These are phyloP conservation scores for Zaprionus lineosus DNA, from an alignment of 2,888 invertebrate species.

Conservation along the genomic window DNA sequence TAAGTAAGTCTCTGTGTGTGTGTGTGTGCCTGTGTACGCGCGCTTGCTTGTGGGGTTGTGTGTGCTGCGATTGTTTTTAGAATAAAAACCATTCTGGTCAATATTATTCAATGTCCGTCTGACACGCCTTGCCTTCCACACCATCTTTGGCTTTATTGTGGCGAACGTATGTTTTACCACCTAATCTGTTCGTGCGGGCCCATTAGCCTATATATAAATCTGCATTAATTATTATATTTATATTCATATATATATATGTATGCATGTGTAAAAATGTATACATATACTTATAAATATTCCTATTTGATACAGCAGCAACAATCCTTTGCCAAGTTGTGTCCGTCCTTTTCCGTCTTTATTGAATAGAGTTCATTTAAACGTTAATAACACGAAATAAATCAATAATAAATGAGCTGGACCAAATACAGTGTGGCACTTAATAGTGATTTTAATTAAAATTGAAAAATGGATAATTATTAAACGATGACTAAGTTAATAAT, in stretches of 20 bases:
- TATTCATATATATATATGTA: background rate
- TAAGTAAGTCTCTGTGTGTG: background rate
- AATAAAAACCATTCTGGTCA: conserved; percentile 62
- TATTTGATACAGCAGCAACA: conserved; percentile 28
- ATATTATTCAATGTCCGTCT: conserved; percentile 63
- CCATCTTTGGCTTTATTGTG: conserved; percentile 18
- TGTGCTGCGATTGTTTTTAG: conserved; percentile 19
- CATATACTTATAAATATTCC: background rate
- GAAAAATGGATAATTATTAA: too few relatives aligned
- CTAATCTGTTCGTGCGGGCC: too few relatives aligned
- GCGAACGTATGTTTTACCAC: too few relatives aligned
- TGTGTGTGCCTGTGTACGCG: background rate
- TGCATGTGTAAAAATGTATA: background rate
- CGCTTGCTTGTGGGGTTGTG: too few relatives aligned
- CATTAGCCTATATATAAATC: too few relatives aligned
- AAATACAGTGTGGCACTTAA: background rate
- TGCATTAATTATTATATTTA: too few relatives aligned
- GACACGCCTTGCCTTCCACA: conserved; percentile 11
- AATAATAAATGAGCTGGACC: conserved; percentile 54
- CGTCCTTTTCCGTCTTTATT: conserved; percentile 14
- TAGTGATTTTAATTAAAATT: background rate
- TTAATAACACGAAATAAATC: conserved; percentile 72
- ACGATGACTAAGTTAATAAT: too few relatives aligned
- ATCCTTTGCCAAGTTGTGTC: conserved; percentile 22
- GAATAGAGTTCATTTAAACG: conserved; percentile 50